Base-by-base conservation (phyloP, 2,113 vertebrate species). In the Hiodon tergisus region DNA sequence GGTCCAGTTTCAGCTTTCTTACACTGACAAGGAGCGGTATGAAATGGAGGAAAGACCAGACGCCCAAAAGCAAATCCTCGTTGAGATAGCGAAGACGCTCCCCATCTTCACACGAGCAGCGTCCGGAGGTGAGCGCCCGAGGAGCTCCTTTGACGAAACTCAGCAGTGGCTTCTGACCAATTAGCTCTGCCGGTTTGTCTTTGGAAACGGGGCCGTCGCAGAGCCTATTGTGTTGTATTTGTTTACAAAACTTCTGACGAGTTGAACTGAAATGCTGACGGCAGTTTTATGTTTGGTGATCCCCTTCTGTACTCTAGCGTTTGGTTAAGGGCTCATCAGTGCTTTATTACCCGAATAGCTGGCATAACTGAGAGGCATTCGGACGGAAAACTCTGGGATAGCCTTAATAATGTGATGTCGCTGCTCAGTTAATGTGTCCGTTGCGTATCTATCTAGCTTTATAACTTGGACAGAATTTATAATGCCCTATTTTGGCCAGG, bases 31-130 rank as follows among this genome's bases (percentile, higher is more conserved):
- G 77, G 94, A 98, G 48, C 89, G 94, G 54, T 98, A 97, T 6
- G 97, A 98, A 81, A 92, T 87, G 78, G 97, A 98, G 79, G 97
- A 98, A 76, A 87, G 94, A 71, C 95, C 95, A 0, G 96, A 98
- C 73, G 92, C 88, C 66, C 97, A 98, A 90, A 95, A 95, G 82
- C 95, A 98, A 81, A 95, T 99, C 66, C 92, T 98, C 2, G 68
- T 90, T 0, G 96, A 98, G 50, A 94, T 96, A 8, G 95, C 95
- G 1, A 92, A 90, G 89, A 97, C 92, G 69, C 82, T 98, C 13
- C 97, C 97, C 0, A 93, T 99, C 74, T 96, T 93, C 81, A 96
- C 95, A 0, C 90, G 94, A 76, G 94, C 95, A 0, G 93, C 93
- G 4, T 96, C 83, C 7, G 97, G 97, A 93, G 96, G 97, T 97